Conservation (phyloP, 2,797 vertebrate species). For the Aldrovandia affinis region DNA sequence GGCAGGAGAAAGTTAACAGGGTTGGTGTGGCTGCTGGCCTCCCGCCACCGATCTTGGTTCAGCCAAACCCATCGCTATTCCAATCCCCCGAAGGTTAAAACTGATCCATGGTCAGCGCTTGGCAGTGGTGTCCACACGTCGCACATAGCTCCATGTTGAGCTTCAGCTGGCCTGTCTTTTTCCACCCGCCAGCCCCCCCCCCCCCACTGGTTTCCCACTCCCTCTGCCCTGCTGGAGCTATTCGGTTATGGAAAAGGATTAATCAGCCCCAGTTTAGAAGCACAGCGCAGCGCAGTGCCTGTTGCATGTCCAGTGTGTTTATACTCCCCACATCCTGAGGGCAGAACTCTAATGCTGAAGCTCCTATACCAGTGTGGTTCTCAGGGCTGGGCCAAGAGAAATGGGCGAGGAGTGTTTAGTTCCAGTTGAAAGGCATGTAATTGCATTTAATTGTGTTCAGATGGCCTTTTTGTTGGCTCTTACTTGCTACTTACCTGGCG, state of each 20-base stretch:
- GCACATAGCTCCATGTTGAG: background rate
- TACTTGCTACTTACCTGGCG: background rate
- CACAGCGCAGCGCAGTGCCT: background rate
- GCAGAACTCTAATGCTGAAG: background rate
- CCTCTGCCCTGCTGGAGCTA: background rate
- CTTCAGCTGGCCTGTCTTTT: background rate
- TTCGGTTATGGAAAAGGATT: background rate
- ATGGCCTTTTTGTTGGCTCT: background rate
- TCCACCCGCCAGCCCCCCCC: background rate
- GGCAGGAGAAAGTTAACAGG: background rate
- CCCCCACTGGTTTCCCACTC: background rate
- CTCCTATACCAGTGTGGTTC: background rate
- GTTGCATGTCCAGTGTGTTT: background rate
- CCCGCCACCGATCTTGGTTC: background rate
- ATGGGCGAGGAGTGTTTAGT: background rate
- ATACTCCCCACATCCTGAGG: background rate
- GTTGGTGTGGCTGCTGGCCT: background rate
- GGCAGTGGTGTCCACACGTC: background rate
- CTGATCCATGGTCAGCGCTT: background rate
- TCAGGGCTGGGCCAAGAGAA: background rate
- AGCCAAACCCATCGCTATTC: background rate
- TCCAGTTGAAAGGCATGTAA: background rate
- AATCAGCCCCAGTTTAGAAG: background rate
- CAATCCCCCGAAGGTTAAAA: background rate
- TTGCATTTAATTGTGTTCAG: background rate